Conservation (phyloP, 2,113 vertebrate species). For the Sinocyclocheilus anophthalmus region DNA sequence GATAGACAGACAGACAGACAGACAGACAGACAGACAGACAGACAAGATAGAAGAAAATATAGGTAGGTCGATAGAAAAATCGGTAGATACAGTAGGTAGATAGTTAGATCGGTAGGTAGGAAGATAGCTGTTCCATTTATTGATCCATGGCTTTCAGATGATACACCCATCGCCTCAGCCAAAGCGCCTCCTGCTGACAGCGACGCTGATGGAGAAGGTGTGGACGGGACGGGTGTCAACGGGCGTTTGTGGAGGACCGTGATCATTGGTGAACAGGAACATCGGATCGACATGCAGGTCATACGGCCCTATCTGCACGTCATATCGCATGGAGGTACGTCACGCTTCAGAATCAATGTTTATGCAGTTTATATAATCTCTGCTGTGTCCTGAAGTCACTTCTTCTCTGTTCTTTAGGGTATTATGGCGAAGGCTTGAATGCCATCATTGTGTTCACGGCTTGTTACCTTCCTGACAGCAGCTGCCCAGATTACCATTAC, state of each 20-base stretch:
- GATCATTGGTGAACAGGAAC: slow-evolving; percentile 95
- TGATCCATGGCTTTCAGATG: slow-evolving; percentile 75
- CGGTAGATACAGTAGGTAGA: too few relatives aligned
- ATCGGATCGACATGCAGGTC: slow-evolving; percentile 96
- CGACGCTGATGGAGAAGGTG: slow-evolving; percentile 75
- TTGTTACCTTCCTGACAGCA: slow-evolving; percentile 94
- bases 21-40: too few relatives aligned
- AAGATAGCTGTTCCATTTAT: neutral
- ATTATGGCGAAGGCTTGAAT: slow-evolving; percentile 94
- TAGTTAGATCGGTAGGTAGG: too few relatives aligned
- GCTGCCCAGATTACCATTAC: slow-evolving; percentile 91
- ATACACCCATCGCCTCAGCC: slow-evolving; percentile 89
- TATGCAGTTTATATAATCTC: neutral
- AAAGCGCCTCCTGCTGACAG: slow-evolving; percentile 85
- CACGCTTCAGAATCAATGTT: neutral
- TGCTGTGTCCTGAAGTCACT: neutral
- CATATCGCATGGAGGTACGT: slow-evolving; percentile 92
- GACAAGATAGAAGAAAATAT: too few relatives aligned
- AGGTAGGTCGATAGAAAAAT: too few relatives aligned
- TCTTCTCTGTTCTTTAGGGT: slow-evolving; percentile 75
- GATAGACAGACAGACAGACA: too few relatives aligned
- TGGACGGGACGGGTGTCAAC: slow-evolving; percentile 75
- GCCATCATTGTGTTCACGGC: slow-evolving; percentile 98
- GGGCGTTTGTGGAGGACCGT: slow-evolving; percentile 93
- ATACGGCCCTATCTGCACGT: slow-evolving; percentile 94